Evolutionary conservation across 2,888 invertebrate species (phyloP), one percentile per base, ranked within the genome.

Genomic region (Aspidiotus rigidus): DNA sequence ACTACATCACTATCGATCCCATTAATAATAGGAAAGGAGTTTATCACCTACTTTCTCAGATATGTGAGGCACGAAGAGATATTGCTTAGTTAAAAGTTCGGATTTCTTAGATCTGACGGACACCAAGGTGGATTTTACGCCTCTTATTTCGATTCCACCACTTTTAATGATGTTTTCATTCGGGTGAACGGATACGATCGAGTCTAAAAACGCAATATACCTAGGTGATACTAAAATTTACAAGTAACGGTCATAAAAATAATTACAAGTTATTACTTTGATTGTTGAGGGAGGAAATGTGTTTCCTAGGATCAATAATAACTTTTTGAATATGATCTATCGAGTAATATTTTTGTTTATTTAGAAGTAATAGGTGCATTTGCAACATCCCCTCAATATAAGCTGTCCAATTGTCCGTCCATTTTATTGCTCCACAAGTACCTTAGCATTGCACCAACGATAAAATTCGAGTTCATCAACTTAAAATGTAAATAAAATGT

Each of bases 381-480:
- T 98, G 98, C 62, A 98, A 83, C 89, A 98, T 91, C 0, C 94
- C 93, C 78, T 98, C 98, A 79, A 97, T 86, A 80, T 88, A 98
- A 57, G 94, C 87, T 70, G 96, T 86, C 97, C 97, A 98, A 79
- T 96, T 90, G 73, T 86, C 86, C 69, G 84, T 84, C 95, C 97
- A 98, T 72, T 83, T 81, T 72, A 98, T 81, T 75, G 84, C 81
- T 55, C 93, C 96, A 73, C 77, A 78, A 0, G 80, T 78, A 64
- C 89, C 81, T 81, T 73, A 5, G 5, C 1, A 28, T 28, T 28
- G 28, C 28, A 28, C 5, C 28, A 28, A 28, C 28, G 28, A 28
- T 28, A 28, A 28, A 28, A 5, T 28, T 28, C 28, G 1, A 5
- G 28, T 28, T 5, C 5, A 28, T 5, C 5, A 28, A 28, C 28